Conservation (phyloP, 2,888 invertebrate species). For the Hydraecia micacea region DNA sequence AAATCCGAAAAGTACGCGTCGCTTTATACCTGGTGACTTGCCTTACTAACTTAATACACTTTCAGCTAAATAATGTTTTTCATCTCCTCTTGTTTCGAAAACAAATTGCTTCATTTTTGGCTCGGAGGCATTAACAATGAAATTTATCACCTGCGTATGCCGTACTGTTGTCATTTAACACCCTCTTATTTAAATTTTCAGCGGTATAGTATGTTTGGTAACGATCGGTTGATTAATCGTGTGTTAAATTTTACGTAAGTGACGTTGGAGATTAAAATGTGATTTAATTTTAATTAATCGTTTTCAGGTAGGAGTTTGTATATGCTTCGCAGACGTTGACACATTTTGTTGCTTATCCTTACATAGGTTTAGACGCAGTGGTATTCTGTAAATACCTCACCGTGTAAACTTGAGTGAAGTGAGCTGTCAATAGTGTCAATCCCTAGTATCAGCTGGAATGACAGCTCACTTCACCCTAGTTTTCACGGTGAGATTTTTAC, state of each 20-base stretch:
- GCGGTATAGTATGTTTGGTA: conserved; percentile 42
- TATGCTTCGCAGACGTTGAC: too few relatives aligned
- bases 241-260: conserved; percentile 22
- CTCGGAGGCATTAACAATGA: conserved; percentile 81
- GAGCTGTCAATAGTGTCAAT: not conserved
- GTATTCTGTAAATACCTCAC: not conserved
- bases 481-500: too few relatives aligned
- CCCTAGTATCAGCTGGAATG: too few relatives aligned
- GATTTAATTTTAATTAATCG: conserved; percentile 14
- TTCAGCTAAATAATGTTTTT: conserved; percentile 86
- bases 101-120: conserved; percentile 89
- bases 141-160: conserved; percentile 85
- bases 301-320: not conserved
- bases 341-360: not conserved
- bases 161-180: conserved; percentile 76
- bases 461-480: too few relatives aligned
- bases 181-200: conserved; percentile 58
- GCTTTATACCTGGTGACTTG: conserved; percentile 51
- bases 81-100: conserved; percentile 86
- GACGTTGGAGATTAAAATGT: conserved; percentile 3
- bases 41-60: conserved; percentile 81
- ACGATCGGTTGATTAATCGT: conserved; percentile 47
- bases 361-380: not conserved
- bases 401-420: not conserved
- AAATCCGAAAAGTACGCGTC: conserved; percentile 1